phyloP scores from a whole-genome alignment of 37 sponge, comb jelly and placozoan species.

The Chondrosia reniformis region DNA sequence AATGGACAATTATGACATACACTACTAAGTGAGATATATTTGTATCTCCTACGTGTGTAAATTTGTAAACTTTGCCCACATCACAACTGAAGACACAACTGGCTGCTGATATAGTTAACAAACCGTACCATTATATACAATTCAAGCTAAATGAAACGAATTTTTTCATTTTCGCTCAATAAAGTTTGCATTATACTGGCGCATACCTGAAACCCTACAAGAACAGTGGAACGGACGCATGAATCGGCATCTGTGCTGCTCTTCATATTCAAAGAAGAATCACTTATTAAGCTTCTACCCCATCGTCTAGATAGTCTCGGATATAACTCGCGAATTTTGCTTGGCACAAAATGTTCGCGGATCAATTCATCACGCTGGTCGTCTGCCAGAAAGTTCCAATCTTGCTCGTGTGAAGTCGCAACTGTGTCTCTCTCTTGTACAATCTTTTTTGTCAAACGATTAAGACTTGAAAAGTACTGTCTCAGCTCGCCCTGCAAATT shows the following conservation, averaged over 20 bases:
- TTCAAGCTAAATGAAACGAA: too few relatives aligned
- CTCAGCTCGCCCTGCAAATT: conserved; percentile 9
- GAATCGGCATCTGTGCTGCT: not conserved
- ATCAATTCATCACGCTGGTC: conserved; percentile 47
- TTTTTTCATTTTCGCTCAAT: too few relatives aligned
- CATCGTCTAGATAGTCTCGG: not conserved
- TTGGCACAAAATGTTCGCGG: conserved; percentile 66
- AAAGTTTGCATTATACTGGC: too few relatives aligned
- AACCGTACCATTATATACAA: too few relatives aligned
- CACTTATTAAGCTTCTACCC: not conserved
- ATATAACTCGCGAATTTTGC: conserved; percentile 35
- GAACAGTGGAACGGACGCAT: not conserved
- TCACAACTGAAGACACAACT: too few relatives aligned
- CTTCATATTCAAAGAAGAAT: not conserved
- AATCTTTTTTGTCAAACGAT: conserved; percentile 59
- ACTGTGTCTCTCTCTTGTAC: conserved; percentile 64
- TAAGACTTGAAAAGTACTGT: conserved; percentile 59
- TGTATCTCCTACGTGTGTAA: too few relatives aligned
- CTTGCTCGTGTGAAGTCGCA: conserved; percentile 40
- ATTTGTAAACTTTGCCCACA: too few relatives aligned
- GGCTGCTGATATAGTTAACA: too few relatives aligned
- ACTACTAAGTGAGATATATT: too few relatives aligned
- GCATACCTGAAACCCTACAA: conserved; percentile 24
- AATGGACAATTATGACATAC: too few relatives aligned
- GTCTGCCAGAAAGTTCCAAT: conserved; percentile 49